phyloP scores from a whole-genome alignment of 2,113 vertebrate genomes.

The Amia ocellicauda region DNA sequence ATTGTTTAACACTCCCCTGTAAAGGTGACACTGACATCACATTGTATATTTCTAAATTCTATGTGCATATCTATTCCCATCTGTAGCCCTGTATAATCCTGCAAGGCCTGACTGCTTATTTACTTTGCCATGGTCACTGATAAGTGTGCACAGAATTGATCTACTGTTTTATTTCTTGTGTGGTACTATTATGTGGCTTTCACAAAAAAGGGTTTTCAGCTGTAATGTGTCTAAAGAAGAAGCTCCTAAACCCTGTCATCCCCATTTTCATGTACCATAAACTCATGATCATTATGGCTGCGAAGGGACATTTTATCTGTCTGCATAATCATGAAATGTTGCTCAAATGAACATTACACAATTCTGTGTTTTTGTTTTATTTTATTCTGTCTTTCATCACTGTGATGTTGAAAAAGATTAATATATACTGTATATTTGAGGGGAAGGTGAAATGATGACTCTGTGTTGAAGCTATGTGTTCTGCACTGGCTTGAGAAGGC shows the following conservation, averaged over 20 bases:
- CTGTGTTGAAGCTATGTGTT: slow-evolving; percentile 45
- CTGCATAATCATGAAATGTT: slow-evolving; percentile 46
- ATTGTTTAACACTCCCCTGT: too few relatives aligned
- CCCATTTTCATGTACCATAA: slow-evolving; percentile 34
- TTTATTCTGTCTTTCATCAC: slow-evolving; percentile 35
- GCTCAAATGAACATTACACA: slow-evolving; percentile 44
- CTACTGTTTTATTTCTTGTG: too few relatives aligned
- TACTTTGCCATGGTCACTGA: too few relatives aligned
- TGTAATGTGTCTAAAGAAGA: too few relatives aligned
- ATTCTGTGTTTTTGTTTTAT: too few relatives aligned
- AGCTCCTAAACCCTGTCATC: slow-evolving; percentile 5
- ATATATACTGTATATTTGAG: slow-evolving; percentile 37
- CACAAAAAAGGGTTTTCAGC: slow-evolving; percentile 34
- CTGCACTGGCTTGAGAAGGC: slow-evolving; percentile 1
- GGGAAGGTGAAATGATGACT: neutral
- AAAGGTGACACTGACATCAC: too few relatives aligned
- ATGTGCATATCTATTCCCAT: too few relatives aligned
- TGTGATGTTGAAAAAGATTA: slow-evolving; percentile 31
- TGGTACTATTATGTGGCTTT: too few relatives aligned
- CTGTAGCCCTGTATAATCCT: too few relatives aligned
- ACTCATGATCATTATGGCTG: slow-evolving; percentile 37
- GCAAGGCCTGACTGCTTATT: too few relatives aligned
- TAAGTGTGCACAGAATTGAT: too few relatives aligned
- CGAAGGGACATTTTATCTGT: slow-evolving; percentile 35
- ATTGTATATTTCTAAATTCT: too few relatives aligned